phyloP scores from a whole-genome alignment of 2,888 invertebrate species.

The Acholoe squamosa region DNA sequence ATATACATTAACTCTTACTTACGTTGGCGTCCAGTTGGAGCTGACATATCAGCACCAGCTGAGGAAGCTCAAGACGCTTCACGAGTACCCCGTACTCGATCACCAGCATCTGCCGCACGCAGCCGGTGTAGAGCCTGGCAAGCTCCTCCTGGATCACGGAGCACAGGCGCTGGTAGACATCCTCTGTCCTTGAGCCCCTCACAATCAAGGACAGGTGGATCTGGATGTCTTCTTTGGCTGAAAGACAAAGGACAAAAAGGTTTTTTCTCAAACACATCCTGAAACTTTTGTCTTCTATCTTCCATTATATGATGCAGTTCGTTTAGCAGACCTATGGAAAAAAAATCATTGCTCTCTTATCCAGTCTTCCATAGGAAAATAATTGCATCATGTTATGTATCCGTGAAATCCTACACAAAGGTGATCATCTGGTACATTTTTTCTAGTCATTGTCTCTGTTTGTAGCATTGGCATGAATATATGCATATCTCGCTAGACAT shows the following conservation, averaged over 20 bases:
- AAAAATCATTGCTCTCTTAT: too few relatives aligned
- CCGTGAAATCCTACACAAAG: too few relatives aligned
- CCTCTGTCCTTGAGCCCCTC: neutral
- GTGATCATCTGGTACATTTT: too few relatives aligned
- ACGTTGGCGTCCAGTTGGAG: slow-evolving; percentile 28
- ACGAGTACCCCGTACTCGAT: slow-evolving; percentile 49
- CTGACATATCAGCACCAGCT: slow-evolving; percentile 16
- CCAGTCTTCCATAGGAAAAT: too few relatives aligned
- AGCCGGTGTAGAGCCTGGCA: neutral
- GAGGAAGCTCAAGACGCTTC: slow-evolving; percentile 23
- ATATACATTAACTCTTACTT: neutral
- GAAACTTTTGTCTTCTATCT: too few relatives aligned
- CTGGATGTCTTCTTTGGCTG: neutral
- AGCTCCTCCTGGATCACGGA: slow-evolving; percentile 2
- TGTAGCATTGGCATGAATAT: too few relatives aligned
- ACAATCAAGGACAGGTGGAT: neutral
- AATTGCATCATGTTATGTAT: too few relatives aligned
- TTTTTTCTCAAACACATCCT: too few relatives aligned
- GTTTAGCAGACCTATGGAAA: too few relatives aligned
- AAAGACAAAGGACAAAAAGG: neutral
- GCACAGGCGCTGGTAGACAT: neutral
- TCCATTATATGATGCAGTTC: too few relatives aligned
- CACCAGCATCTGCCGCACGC: slow-evolving; percentile 27
- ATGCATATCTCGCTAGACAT: too few relatives aligned
- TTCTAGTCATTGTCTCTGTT: too few relatives aligned